A percentile compares a stretch with the other conserved stretches of the same genome.
Evolutionary conservation across 2,888 invertebrate genomes (phyloP).

Genomic region (Fissipunctia ypsillon): DNA sequence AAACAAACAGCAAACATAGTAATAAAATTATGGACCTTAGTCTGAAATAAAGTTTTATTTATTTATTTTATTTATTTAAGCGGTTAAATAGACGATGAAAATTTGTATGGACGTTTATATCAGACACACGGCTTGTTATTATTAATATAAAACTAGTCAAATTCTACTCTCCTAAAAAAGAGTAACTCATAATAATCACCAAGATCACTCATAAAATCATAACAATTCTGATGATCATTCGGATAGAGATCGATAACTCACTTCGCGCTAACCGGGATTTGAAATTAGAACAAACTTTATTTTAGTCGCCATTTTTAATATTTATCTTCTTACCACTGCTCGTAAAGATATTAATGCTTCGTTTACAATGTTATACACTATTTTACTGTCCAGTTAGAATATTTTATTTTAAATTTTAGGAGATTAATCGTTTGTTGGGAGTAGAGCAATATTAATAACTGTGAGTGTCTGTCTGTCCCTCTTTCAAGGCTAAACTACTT

Average conservation of each 20-base stretch:
- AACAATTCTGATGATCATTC: constrained; percentile 54
- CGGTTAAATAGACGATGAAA: no score
- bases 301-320: constrained; percentile 64
- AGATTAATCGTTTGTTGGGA: constrained; percentile 42
- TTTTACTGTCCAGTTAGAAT: constrained; percentile 50
- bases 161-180: neutral
- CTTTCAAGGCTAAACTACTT: constrained; percentile 46
- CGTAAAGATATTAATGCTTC: constrained; percentile 67
- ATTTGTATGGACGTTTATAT: no score
- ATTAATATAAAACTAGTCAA: neutral
- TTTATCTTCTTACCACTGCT: constrained; percentile 56
- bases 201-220: constrained; percentile 51
- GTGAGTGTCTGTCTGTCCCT: constrained; percentile 15
- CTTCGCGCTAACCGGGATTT: constrained; percentile 70
- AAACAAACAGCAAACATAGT: no score
- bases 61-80: no score
- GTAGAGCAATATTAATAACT: constrained; percentile 31
- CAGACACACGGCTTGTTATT: no score
- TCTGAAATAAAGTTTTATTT: no score
- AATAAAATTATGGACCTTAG: no score
- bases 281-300: constrained; percentile 71
- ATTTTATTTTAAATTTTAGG: constrained; percentile 30
- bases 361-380: constrained; percentile 55
- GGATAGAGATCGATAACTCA: constrained; percentile 67
- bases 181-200: constrained; percentile 17